Conservation (phyloP, 2,888 invertebrate genomes). For the Onchidella celtica region DNA sequence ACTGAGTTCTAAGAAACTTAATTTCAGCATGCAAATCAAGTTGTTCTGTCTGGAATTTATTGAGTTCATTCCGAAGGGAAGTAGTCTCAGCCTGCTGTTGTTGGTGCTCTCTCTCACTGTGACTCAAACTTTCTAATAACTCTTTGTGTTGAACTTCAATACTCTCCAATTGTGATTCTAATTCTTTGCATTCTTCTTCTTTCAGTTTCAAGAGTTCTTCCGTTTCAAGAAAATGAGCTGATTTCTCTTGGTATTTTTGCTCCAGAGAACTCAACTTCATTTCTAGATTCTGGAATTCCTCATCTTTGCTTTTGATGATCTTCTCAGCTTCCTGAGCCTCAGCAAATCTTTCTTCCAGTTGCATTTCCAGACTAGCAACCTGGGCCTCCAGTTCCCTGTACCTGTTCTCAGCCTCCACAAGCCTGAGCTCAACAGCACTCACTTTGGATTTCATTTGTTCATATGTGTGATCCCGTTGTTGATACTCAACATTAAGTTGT, state of each 20-base stretch:
- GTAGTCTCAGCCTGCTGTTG: conserved; percentile 14
- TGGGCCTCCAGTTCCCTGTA: conserved; percentile 41
- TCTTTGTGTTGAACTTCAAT: conserved; percentile 6
- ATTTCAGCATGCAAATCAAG: not conserved
- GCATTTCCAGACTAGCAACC: conserved; percentile 42
- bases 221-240: conserved; percentile 19
- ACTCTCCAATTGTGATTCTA: conserved; percentile 26
- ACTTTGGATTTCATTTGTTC: conserved; percentile 25
- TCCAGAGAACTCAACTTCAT: not conserved
- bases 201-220: conserved; percentile 26
- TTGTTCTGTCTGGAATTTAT: conserved; percentile 23
- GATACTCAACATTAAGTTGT: conserved; percentile 14
- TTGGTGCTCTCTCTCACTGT: conserved; percentile 24
- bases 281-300: conserved; percentile 13
- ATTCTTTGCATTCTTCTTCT: conserved; percentile 20
- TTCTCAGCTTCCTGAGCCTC: conserved; percentile 29
- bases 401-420: conserved; percentile 45
- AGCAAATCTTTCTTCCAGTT: conserved; percentile 44
- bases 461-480: conserved; percentile 13
- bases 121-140: conserved; percentile 10
- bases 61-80: conserved; percentile 22
- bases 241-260: conserved; percentile 11
- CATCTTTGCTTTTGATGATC: conserved; percentile 7
- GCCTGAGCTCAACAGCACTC: conserved; percentile 25
- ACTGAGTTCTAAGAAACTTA: conserved; percentile 1